Conservation (phyloP, 2,888 invertebrate species). For the Andrena haemorrhoa region DNA sequence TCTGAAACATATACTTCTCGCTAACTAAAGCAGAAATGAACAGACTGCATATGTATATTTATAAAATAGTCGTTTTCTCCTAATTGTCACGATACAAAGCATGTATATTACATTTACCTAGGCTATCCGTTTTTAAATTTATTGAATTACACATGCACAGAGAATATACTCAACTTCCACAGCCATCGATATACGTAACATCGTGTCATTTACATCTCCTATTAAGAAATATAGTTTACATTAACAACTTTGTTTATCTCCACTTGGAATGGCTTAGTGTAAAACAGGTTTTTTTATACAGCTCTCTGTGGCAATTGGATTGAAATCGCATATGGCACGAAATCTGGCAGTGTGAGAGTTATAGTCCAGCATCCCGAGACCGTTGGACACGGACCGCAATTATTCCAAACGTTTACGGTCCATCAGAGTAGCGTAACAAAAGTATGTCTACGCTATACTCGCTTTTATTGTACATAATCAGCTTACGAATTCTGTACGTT, state of each 20-base stretch:
- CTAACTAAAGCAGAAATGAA: background rate
- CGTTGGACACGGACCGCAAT: conserved; percentile 98
- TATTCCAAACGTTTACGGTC: conserved; percentile 99
- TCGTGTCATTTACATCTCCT: conserved; percentile 38
- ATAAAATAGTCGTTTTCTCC: conserved; percentile 11
- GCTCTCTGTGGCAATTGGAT: conserved; percentile 99
- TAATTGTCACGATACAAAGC: conserved; percentile 57
- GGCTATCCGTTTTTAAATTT: conserved; percentile 26
- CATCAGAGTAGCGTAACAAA: conserved; percentile 98
- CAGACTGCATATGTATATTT: background rate
- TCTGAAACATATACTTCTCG: background rate
- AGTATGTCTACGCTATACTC: conserved; percentile 85
- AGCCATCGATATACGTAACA: conserved; percentile 37
- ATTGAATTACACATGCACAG: conserved; percentile 33
- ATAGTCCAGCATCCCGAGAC: conserved; percentile 99
- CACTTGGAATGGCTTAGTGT: background rate
- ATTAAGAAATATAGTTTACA: conserved; percentile 33
- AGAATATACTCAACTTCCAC: conserved; percentile 19
- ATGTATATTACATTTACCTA: conserved; percentile 45
- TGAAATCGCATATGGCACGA: conserved; percentile 99
- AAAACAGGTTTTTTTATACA: conserved; percentile 80
- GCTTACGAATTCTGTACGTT: background rate
- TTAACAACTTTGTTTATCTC: conserved; percentile 3
- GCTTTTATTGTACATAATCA: background rate
- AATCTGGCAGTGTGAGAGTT: conserved; percentile 97